phyloP scores from a whole-genome alignment of 2,797 vertebrate species.

The Halcyon chelicuti region DNA sequence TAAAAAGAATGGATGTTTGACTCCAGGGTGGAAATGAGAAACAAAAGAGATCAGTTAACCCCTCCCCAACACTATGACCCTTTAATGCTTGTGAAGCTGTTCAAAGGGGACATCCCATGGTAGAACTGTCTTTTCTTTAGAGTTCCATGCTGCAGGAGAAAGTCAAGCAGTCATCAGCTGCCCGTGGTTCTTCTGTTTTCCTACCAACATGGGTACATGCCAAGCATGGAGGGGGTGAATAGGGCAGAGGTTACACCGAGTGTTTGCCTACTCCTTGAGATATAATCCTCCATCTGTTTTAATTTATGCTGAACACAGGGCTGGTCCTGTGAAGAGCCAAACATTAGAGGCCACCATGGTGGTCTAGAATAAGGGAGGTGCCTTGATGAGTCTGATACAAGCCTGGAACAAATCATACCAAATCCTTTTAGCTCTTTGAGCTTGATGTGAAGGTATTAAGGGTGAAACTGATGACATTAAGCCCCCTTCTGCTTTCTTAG shows the following conservation, averaged over 20 bases:
- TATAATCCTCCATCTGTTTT: background rate
- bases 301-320: background rate
- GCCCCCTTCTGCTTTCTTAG: slow-evolving; percentile 35
- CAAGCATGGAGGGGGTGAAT: background rate
- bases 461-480: slow-evolving; percentile 39
- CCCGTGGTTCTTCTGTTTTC: background rate
- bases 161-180: background rate
- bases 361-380: slow-evolving; percentile 17
- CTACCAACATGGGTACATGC: background rate
- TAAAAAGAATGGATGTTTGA: background rate
- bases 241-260: background rate
- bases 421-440: slow-evolving; percentile 27
- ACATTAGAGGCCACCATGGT: background rate
- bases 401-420: slow-evolving; percentile 25
- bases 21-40: background rate
- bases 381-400: background rate
- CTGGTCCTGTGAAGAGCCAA: background rate
- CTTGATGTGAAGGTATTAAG: background rate
- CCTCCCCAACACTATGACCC: background rate
- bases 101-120: background rate
- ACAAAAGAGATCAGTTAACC: slow-evolving; percentile 1
- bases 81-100: background rate
- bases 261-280: background rate
- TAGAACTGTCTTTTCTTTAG: background rate
- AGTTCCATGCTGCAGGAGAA: background rate